Evolutionary conservation across 2,888 invertebrate genomes (phyloP).

Genomic region (Aethes cnicana): DNA sequence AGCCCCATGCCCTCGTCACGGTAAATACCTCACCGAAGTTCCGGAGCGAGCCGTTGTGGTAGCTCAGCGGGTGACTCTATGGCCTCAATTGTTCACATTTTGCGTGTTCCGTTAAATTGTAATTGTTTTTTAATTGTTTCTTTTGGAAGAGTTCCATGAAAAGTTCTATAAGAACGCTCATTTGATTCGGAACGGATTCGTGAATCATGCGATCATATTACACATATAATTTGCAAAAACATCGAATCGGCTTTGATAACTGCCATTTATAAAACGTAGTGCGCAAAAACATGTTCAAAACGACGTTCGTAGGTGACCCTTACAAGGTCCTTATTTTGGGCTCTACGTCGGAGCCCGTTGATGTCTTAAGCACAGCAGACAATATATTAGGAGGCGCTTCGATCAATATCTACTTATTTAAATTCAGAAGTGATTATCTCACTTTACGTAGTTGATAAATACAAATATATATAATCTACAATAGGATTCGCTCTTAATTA

Average conservation of each 20-base stretch:
- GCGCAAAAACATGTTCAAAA: no score
- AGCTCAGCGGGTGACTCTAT: slow-evolving; percentile 64
- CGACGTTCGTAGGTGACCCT: no score
- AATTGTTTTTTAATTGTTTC: slow-evolving; percentile 46
- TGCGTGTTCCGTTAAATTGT: slow-evolving; percentile 59
- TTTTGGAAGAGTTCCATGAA: slow-evolving; percentile 3
- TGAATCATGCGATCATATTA: slow-evolving; percentile 5
- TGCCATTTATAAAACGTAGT: neutral
- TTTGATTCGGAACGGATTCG: neutral
- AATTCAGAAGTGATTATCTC: slow-evolving; percentile 10
- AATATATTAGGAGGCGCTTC: neutral
- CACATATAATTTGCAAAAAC: neutral
- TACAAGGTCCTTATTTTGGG: no score
- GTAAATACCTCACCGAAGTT: slow-evolving; percentile 58
- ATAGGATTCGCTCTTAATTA: no score
- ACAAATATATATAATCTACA: no score
- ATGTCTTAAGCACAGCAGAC: slow-evolving; percentile 24
- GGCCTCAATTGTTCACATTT: slow-evolving; percentile 65
- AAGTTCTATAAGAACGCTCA: neutral
- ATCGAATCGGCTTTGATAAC: slow-evolving; percentile 13
- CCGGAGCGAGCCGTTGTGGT: slow-evolving; percentile 40
- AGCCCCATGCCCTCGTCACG: slow-evolving; percentile 57
- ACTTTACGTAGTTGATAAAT: no score
- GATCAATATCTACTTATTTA: slow-evolving; percentile 9
- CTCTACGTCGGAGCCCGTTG: slow-evolving; percentile 11